phyloP scores from a whole-genome alignment of 2,888 invertebrate species.

The Xestia c-nigrum region DNA sequence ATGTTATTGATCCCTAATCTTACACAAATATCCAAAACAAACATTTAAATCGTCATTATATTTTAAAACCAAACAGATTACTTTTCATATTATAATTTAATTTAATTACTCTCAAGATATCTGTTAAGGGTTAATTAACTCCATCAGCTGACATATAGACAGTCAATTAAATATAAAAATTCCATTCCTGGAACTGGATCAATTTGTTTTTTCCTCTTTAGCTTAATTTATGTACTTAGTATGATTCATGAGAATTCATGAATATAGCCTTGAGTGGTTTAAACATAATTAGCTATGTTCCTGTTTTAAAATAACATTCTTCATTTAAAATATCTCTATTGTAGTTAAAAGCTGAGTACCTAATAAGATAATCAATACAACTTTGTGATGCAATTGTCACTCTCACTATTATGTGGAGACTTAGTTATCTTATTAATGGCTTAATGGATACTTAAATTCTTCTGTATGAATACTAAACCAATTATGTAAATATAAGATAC shows the following conservation, averaged over 20 bases:
- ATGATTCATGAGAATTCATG: slow-evolving; percentile 58
- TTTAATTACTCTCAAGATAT: neutral
- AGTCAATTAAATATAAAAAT: slow-evolving; percentile 12
- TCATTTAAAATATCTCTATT: slow-evolving; percentile 21
- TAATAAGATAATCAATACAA: slow-evolving; percentile 24
- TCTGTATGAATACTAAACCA: slow-evolving; percentile 6
- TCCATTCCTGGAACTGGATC: neutral
- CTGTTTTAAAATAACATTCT: slow-evolving; percentile 42
- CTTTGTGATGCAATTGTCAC: slow-evolving; percentile 28
- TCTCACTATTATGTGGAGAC: slow-evolving; percentile 29
- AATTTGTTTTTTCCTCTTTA: slow-evolving; percentile 35
- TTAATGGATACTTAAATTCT: slow-evolving; percentile 22
- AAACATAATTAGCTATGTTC: slow-evolving; percentile 41
- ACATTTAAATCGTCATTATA: neutral
- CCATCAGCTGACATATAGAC: neutral
- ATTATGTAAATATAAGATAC: slow-evolving; percentile 48
- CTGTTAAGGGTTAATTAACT: neutral
- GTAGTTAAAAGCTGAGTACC: slow-evolving; percentile 16
- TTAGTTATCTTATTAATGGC: slow-evolving; percentile 32
- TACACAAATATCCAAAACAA: neutral
- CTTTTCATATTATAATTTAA: neutral
- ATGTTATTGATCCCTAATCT: neutral
- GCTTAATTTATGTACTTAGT: slow-evolving; percentile 33
- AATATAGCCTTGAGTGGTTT: slow-evolving; percentile 43
- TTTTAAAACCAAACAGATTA: neutral